A percentile compares a stretch with the other conserved stretches of the same genome.
Evolutionary conservation across 2,888 invertebrate species (phyloP).

Genomic region (Trichacis sp.): DNA sequence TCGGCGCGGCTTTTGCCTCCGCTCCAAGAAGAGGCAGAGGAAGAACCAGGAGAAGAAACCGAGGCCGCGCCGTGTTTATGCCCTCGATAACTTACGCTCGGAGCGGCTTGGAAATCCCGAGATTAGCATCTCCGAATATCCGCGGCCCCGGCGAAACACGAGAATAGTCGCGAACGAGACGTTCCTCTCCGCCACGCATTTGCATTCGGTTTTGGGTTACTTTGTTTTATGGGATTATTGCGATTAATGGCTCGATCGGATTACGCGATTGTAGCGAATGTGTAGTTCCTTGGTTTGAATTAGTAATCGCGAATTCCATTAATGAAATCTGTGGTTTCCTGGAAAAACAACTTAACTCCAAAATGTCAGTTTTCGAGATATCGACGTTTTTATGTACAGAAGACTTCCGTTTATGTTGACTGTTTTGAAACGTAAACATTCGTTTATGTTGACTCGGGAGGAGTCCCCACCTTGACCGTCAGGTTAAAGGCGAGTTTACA

Average conservation of each 20-base stretch:
- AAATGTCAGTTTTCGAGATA: no score
- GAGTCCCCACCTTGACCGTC: no score
- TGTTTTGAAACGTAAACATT: no score
- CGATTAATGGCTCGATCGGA: neutral
- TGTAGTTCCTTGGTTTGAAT: neutral
- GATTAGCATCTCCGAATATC: conserved; percentile 49
- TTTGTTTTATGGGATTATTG: conserved; percentile 2
- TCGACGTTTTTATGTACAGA: no score
- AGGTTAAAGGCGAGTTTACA: no score
- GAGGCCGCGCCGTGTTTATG: conserved; percentile 45
- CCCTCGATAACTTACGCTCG: conserved; percentile 50
- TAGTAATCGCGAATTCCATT: no score
- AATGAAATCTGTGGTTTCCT: no score
- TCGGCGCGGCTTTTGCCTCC: conserved; percentile 25
- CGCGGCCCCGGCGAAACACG: conserved; percentile 25
- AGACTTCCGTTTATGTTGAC: no score
- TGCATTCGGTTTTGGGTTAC: conserved; percentile 20
- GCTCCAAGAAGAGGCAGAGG: neutral
- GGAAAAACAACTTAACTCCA: no score
- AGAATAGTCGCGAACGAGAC: conserved; percentile 5
- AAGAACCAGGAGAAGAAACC: conserved; percentile 5
- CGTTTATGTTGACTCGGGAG: no score
- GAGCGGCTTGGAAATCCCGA: conserved; percentile 33
- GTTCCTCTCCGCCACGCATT: neutral
- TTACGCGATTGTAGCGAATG: neutral